Evolutionary conservation across 1,140 invertebrate genomes (phyloP), one percentile per base, ranked within the genome.

Genomic region (Anastrepha obliqua): DNA sequence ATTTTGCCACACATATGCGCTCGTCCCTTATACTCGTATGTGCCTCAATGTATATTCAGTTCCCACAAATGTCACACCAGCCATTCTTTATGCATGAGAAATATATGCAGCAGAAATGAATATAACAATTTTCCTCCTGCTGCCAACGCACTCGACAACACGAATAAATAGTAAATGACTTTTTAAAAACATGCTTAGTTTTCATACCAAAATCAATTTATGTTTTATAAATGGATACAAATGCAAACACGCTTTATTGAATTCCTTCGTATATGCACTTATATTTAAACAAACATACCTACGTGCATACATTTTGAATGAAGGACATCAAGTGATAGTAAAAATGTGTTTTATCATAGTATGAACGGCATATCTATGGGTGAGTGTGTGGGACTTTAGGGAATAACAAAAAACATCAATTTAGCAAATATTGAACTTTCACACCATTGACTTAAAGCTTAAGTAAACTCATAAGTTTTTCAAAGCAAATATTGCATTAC

Each of bases 131-230:
- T 29, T 55, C 51, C n/a, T 62, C 9, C 60, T 62, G 60, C 60
- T 62, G 51, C 51, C 51, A 55, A 55, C 51, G 51, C 6, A 29
- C 7, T 20, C n/a, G 65, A 70, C 7, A 7, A 70, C 70, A 78
- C 5, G 70, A 78, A 78, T 42, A 78, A 78, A 78, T 39, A 78
- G 29, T 78, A 78, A 78, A 39, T 78, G n/a, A 15, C 17, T 78
- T 78, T 78, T 78, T 13, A 13, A 51, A 78, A 78, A 78, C 70
- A 44, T 29, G 70, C 11, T 78, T 78, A 39, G n/a, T 78, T 62
- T 62, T 78, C 6, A 0, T 39, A 78, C 47, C 29, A 78, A 78
- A 78, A 78, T 44, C 70, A 78, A 78, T 78, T 78, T 78, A 78
- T 78, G 20, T 78, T 78, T 39, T n/a, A 78, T 20, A 39, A 78